Evolutionary conservation across 23 tunicate species (phyloP).

Genomic region (Trididemnum miniatum): DNA sequence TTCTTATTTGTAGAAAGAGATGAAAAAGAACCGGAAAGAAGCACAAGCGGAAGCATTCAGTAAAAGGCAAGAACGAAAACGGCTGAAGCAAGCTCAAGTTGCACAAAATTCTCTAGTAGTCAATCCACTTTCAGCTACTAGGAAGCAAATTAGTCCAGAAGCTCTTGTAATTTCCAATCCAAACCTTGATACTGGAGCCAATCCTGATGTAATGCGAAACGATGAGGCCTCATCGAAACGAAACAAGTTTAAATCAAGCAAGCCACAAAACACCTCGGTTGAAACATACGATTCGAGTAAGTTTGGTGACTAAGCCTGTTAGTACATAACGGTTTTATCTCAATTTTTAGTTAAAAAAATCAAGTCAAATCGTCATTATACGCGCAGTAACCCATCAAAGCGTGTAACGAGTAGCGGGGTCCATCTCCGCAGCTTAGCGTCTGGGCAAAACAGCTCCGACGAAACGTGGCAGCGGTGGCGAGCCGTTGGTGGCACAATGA

Average conservation of each 20-base stretch:
- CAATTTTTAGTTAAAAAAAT: no score
- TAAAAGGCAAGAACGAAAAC: slow-evolving; percentile 42
- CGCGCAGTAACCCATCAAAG: no score
- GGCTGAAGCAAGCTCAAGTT: slow-evolving; percentile 6
- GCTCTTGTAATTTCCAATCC: not conserved
- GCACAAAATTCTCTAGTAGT: not conserved
- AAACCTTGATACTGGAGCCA: not conserved
- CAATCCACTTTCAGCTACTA: not conserved
- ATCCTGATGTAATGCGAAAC: not conserved
- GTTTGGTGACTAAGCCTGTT: no score
- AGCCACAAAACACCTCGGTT: not conserved
- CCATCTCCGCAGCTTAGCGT: no score
- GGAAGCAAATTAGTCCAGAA: not conserved
- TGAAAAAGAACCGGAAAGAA: not conserved
- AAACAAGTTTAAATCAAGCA: not conserved
- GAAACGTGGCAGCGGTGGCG: no score
- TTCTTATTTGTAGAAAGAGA: not conserved
- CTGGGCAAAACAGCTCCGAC: no score
- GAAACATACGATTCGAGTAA: not conserved
- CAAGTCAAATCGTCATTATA: no score
- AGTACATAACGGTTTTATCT: no score
- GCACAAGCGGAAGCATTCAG: slow-evolving; percentile 14
- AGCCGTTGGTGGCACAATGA: no score
- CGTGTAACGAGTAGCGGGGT: no score
- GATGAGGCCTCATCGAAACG: not conserved